Percentiles rank a stretch among this genome's conserved stretches.
phyloP scores from a whole-genome alignment of 1,140 invertebrate genomes.

The Diabrotica undecimpunctata region DNA sequence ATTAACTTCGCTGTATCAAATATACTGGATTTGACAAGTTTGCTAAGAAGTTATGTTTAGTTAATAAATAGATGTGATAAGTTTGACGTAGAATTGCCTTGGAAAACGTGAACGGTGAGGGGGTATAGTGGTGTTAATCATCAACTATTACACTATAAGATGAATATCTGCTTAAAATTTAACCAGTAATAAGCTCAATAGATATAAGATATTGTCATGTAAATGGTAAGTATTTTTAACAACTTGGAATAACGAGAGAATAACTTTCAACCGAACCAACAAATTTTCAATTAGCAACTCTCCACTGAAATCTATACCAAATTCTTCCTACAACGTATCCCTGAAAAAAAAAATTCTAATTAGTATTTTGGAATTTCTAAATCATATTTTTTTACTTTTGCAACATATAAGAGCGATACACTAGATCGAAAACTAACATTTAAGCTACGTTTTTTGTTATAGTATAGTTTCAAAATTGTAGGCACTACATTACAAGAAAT shows the following conservation, averaged over 20 bases:
- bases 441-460: no score
- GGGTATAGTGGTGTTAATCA: background rate
- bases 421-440: no score
- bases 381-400: background rate
- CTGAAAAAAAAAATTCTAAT: conserved; percentile 22
- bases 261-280: conserved; percentile 12
- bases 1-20: no score
- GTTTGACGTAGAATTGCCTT: no score
- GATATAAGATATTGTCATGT: conserved; percentile 45
- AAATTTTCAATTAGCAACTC: background rate
- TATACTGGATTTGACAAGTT: no score
- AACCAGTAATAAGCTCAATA: conserved; percentile 36
- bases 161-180: conserved; percentile 9
- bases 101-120: background rate
- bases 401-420: no score
- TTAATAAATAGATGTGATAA: no score
- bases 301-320: conserved; percentile 1
- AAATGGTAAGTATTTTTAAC: conserved; percentile 27
- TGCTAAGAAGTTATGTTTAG: no score
- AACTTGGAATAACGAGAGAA: conserved; percentile 22
- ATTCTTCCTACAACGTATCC: conserved; percentile 27
- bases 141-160: background rate
- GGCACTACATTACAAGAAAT: no score
- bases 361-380: background rate
- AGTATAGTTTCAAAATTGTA: no score